Base-by-base conservation (phyloP, 2,888 invertebrate species). In the Ectemnius cavifrons region DNA sequence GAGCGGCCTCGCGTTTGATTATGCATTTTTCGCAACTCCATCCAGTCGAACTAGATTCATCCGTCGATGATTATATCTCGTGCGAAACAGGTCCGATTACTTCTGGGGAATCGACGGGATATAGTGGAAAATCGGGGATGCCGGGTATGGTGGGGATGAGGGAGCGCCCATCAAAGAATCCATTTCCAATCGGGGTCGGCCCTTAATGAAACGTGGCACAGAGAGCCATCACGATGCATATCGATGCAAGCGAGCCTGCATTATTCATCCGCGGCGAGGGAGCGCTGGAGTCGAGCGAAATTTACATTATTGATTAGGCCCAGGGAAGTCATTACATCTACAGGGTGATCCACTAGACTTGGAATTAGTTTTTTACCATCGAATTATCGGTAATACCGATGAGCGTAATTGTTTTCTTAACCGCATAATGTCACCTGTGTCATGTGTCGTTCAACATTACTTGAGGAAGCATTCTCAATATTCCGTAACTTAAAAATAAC, bases 281-380 rank as follows among this genome's bases (percentile, higher is more conserved):
- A 47, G 37, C 67, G 68, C 61, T 70, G 74, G 73, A 79, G 23
- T 65, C 49, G 73, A 79, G 66, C 49, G 16, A 67, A 68, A 78
- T 81, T 74, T 80, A 58, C 78, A 74, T 78, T 80, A 81, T 78
- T 78, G 78, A 78, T 81, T 73, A 72, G 71, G 64, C 68, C 37
- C 73, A 23, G 20, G 23, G 58, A 59, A 65, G 62, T n/a, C 46
- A 65, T 75, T 73, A 70, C 66, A 28, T 59, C 61, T 60, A 63
- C n/a, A n/a, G n/a, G n/a, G n/a, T n/a, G n/a, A n/a, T n/a, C n/a
- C n/a, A n/a, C n/a, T n/a, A n/a, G n/a, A n/a, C n/a, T n/a, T n/a
- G n/a, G n/a, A n/a, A n/a, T n/a, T n/a, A n/a, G n/a, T n/a, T n/a
- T n/a, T n/a, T n/a, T n/a, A n/a, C n/a, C n/a, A n/a, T n/a, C n/a